Evolutionary conservation across 2,888 invertebrate genomes (phyloP).

Genomic region (Cataglyphis cursor): DNA sequence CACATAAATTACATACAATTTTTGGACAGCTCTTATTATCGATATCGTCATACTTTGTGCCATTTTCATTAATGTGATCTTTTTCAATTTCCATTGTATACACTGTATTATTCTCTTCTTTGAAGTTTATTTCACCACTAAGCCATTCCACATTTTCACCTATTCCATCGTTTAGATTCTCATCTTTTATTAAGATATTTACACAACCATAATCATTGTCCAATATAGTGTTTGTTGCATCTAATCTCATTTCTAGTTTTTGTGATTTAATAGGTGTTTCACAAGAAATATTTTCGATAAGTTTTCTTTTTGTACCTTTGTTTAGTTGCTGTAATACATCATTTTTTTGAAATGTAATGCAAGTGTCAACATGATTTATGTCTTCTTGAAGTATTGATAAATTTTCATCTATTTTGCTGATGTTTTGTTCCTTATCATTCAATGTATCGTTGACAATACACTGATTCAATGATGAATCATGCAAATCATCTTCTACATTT

Average conservation of each 20-base stretch:
- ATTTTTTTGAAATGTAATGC: slow-evolving; percentile 17
- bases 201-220: slow-evolving; percentile 5
- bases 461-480: neutral
- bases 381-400: slow-evolving; percentile 29
- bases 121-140: slow-evolving; percentile 38
- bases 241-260: slow-evolving; percentile 10
- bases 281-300: slow-evolving; percentile 15
- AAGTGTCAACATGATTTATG: neutral
- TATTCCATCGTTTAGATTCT: slow-evolving; percentile 45
- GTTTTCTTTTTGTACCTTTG: slow-evolving; percentile 41
- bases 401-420: neutral
- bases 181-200: slow-evolving; percentile 42
- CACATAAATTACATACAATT: slow-evolving; percentile 70
- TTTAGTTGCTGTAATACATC: neutral
- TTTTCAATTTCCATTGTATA: slow-evolving; percentile 7
- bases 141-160: slow-evolving; percentile 11
- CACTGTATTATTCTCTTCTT: slow-evolving; percentile 32
- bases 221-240: neutral
- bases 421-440: slow-evolving; percentile 14
- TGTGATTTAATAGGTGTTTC: neutral
- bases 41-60: slow-evolving; percentile 50
- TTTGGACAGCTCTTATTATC: slow-evolving; percentile 59
- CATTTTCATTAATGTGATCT: slow-evolving; percentile 15
- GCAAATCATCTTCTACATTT: neutral
- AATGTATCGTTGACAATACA: neutral